phyloP scores from a whole-genome alignment of 2,797 vertebrate species.

The Microcaecilia unicolor region DNA sequence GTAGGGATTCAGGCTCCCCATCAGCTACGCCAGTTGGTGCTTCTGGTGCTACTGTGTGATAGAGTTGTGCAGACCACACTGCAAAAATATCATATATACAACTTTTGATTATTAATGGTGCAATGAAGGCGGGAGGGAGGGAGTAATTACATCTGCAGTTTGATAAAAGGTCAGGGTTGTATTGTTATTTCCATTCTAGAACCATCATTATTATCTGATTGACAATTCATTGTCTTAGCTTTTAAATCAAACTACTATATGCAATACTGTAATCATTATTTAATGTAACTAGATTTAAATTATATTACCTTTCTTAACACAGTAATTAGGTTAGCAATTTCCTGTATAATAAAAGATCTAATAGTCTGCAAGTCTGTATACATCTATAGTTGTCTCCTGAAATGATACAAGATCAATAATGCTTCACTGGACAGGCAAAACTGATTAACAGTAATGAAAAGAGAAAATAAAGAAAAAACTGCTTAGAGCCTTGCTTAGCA shows the following conservation, averaged over 20 bases:
- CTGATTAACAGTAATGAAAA: too few species aligned
- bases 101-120: too few species aligned
- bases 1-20: too few species aligned
- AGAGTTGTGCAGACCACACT: too few species aligned
- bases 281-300: conserved; percentile 21
- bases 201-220: background rate
- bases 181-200: background rate
- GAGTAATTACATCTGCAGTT: background rate
- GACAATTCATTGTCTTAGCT: background rate
- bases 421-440: too few species aligned
- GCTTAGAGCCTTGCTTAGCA: too few species aligned
- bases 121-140: too few species aligned
- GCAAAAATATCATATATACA: too few species aligned
- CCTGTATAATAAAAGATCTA: conserved; percentile 17
- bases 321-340: conserved; percentile 24
- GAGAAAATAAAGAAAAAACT: too few species aligned
- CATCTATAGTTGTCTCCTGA: conserved; percentile 15
- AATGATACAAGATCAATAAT: conserved; percentile 11
- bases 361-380: conserved; percentile 10
- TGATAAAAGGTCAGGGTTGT: background rate
- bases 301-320: conserved; percentile 25
- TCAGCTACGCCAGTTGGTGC: too few species aligned
- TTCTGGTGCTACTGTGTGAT: too few species aligned
- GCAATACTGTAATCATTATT: conserved; percentile 11
- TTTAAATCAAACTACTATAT: background rate